Base-by-base conservation (phyloP, 2,113 vertebrate species). In the Addax nasomaculatus region DNA sequence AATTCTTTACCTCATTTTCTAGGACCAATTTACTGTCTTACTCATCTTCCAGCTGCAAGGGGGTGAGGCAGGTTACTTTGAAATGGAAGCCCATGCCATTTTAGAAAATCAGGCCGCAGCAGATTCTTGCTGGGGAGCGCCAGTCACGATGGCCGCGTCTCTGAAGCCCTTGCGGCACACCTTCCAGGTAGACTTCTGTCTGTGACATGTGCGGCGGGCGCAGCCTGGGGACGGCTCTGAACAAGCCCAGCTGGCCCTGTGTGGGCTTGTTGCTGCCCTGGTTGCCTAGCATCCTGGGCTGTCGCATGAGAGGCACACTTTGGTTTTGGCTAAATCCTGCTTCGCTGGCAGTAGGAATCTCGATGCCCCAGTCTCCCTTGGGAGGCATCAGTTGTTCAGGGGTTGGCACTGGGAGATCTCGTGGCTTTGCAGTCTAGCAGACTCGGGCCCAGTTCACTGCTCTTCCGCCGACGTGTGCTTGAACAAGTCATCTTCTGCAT, bases 11-110 rank as follows among this genome's bases (percentile, higher is more conserved):
- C 30, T 98, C 87, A 89, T 87, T 70, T 92, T 96, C 97, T 94
- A 87, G 49, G 96, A 85, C 88, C 94, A 8, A 36, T 76, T 92
- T 94, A 57, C 89, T 62, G 6, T 70, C 92, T 84, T 94, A 70
- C 33, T 96, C 94, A 95, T 96, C 95, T 98, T 96, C 73, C 47
- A 36, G 91, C 95, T 98, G 97, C 70, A 96, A 25, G 5, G 43
- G 67, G n/a, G 30, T 45, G 95, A 91, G 94, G 15, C 57, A 57
- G 30, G 57, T 45, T 33, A 43, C 92, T 85, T 97, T 78, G 81
- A 80, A 96, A 97, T 93, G 5, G 19, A 93, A 45, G 45, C 14
- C 67, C 4, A 27, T 73, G 64, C n/a, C 29, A 58, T 97, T 97
- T 97, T 47, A 55, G 84, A 80, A 93, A 73, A 45, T 47, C 47